Evolutionary conservation across 2,113 vertebrate species (phyloP).

Genomic region (Mohoua ochrocephala): DNA sequence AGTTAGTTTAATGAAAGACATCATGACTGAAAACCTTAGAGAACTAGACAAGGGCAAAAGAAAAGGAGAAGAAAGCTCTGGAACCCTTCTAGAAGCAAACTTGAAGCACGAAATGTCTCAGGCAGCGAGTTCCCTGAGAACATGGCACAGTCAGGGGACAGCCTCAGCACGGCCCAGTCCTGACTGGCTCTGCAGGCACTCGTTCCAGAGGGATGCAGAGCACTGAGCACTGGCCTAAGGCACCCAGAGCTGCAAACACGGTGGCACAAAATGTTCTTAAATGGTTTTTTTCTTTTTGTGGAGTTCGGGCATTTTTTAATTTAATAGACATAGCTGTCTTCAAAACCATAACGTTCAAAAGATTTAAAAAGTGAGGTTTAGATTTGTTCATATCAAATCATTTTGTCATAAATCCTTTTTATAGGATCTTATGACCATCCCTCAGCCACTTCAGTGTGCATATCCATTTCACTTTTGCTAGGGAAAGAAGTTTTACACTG

Average conservation of each 20-base stretch:
- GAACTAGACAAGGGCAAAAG: not conserved
- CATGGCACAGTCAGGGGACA: rapidly evolving
- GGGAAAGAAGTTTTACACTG: not conserved
- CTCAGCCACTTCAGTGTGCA: not conserved
- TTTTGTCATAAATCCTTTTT: not conserved
- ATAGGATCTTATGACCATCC: not conserved
- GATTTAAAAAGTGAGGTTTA: not conserved
- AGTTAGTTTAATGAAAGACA: not conserved
- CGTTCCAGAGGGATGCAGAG: not conserved
- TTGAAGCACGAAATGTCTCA: not conserved
- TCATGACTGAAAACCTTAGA: not conserved
- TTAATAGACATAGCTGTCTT: not conserved
- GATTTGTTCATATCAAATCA: not conserved
- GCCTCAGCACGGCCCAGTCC: not conserved
- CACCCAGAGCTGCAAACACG: not conserved
- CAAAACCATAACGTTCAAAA: not conserved
- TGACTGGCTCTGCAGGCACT: not conserved
- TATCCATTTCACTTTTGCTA: not conserved
- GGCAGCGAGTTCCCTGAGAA: not conserved
- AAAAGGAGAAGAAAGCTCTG: not conserved
- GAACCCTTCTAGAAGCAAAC: not conserved
- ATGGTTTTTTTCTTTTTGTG: not conserved
- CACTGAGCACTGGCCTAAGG: not conserved
- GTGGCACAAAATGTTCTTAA: not conserved
- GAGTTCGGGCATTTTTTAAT: not conserved